Evolutionary conservation across 2,113 vertebrate genomes (phyloP).

Genomic region (Leptosomus discolor): DNA sequence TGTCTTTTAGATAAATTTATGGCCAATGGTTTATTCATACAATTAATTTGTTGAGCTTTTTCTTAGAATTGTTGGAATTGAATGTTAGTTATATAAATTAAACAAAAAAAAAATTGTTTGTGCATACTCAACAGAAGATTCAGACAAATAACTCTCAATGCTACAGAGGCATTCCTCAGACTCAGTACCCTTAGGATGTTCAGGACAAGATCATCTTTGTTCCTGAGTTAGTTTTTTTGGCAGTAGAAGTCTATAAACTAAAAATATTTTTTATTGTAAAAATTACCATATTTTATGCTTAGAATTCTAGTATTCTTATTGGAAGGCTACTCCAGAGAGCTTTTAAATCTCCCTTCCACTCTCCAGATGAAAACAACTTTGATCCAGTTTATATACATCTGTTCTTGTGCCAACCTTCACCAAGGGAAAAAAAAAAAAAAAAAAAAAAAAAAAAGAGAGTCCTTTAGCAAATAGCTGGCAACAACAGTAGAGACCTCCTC

Average conservation of each 20-base stretch:
- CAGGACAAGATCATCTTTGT: background rate
- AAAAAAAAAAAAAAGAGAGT: no score
- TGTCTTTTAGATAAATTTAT: slow-evolving; percentile 23
- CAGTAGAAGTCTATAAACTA: background rate
- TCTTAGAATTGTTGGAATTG: slow-evolving; percentile 13
- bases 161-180: background rate
- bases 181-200: background rate
- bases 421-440: background rate
- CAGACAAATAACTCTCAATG: background rate
- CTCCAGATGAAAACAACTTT: background rate
- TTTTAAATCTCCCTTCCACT: background rate
- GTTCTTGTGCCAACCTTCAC: background rate
- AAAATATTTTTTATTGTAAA: background rate
- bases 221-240: background rate
- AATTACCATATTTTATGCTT: background rate
- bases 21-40: background rate
- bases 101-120: background rate
- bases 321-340: background rate
- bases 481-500: background rate
- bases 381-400: background rate
- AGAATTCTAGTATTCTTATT: background rate
- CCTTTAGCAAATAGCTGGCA: background rate
- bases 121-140: background rate
- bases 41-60: background rate
- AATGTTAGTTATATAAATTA: slow-evolving; percentile 7